Conservation (phyloP, 2,888 invertebrate species). For the Chloroclystis v-ata region DNA sequence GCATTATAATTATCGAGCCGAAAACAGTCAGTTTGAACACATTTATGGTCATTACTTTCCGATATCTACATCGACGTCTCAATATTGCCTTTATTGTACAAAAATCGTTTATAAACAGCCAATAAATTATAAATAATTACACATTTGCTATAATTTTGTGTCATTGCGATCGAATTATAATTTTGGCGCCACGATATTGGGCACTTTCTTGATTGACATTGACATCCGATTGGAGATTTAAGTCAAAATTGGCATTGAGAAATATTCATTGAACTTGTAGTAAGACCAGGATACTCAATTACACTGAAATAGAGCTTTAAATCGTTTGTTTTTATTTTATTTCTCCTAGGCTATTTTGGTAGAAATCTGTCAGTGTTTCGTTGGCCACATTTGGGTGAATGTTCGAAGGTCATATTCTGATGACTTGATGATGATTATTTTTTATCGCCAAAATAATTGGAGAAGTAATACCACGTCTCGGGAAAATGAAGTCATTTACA, state of each 20-base stretch:
- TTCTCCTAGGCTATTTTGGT: background rate
- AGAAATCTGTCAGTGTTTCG: conserved; percentile 11
- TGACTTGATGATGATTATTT: conserved; percentile 18
- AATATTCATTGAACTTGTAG: background rate
- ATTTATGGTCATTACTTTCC: conserved; percentile 20
- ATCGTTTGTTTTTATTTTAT: background rate
- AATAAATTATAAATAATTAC: conserved; percentile 34
- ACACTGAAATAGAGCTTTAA: background rate
- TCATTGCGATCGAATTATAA: conserved; percentile 31
- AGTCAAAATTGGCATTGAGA: conserved; percentile 30
- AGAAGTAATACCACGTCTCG: conserved; percentile 7
- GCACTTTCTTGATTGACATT: conserved; percentile 42
- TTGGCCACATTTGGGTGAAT: conserved; percentile 16
- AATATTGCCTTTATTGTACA: conserved; percentile 11
- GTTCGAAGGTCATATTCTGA: conserved; percentile 15
- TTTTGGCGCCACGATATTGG: conserved; percentile 35
- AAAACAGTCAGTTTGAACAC: conserved; percentile 10
- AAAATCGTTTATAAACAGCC: conserved; percentile 16
- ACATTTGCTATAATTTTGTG: conserved; percentile 31
- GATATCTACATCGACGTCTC: conserved; percentile 12
- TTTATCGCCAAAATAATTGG: conserved; percentile 19
- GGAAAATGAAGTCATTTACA: conserved; percentile 27
- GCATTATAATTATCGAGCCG: conserved; percentile 11
- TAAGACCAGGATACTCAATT: background rate
- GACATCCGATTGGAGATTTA: conserved; percentile 41